A percentile compares a stretch with the other conserved stretches of the same genome.
phyloP scores from a whole-genome alignment of 2,797 vertebrate species.

The Petrocephalus sullivani region DNA sequence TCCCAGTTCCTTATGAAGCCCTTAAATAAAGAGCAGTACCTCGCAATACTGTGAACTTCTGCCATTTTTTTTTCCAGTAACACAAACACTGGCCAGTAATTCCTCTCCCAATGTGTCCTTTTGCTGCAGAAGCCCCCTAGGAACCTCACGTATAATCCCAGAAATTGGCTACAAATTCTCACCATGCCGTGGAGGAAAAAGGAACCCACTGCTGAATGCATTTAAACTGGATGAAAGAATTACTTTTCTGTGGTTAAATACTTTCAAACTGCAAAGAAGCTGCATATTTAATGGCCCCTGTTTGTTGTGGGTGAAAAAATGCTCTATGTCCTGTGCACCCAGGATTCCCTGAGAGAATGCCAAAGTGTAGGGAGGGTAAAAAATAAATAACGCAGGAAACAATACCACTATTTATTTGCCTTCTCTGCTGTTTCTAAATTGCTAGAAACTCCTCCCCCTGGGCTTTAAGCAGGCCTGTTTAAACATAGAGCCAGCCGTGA shows the following conservation, averaged over 20 bases:
- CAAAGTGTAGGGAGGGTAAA: background rate
- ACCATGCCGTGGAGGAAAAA: slow-evolving; percentile 38
- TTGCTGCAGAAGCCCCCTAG: slow-evolving; percentile 60
- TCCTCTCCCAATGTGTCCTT: slow-evolving; percentile 41
- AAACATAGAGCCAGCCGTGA: background rate
- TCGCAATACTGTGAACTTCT: background rate
- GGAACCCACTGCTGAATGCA: slow-evolving; percentile 13
- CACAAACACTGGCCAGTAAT: slow-evolving; percentile 27
- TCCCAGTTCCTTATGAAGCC: background rate
- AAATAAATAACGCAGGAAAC: background rate
- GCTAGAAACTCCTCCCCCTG: background rate
- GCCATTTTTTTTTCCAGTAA: slow-evolving; percentile 42
- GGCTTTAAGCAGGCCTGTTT: background rate
- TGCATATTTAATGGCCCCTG: slow-evolving; percentile 7
- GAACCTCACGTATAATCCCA: slow-evolving; percentile 61
- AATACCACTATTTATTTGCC: background rate
- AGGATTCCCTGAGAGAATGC: background rate
- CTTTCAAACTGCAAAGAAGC: slow-evolving; percentile 14
- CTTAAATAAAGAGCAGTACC: background rate
- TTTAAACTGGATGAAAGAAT: slow-evolving; percentile 23
- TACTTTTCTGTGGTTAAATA: slow-evolving; percentile 11
- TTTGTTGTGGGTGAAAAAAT: background rate
- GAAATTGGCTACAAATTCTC: slow-evolving; percentile 53
- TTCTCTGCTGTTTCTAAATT: background rate
- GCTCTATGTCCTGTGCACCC: background rate